phyloP scores from a whole-genome alignment of 2,888 invertebrate genomes.

The Pegoplata infirma region DNA sequence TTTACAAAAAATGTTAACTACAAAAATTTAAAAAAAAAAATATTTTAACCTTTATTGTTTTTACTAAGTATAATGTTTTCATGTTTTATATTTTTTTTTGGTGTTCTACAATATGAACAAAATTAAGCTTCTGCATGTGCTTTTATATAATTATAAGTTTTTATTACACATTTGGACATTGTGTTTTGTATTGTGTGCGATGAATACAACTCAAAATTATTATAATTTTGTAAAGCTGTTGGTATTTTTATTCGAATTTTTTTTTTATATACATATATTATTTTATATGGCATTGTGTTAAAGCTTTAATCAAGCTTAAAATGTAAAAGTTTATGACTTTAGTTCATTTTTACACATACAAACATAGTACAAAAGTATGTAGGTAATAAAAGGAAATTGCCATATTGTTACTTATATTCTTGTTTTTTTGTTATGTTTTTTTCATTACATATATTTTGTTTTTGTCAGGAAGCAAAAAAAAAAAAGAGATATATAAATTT shows the following conservation, averaged over 20 bases:
- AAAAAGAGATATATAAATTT: background rate
- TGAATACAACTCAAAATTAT: conserved; percentile 17
- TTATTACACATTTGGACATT: conserved; percentile 52
- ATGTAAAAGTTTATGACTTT: conserved; percentile 56
- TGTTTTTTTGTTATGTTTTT: conserved; percentile 6
- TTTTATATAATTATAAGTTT: conserved; percentile 50
- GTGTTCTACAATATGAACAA: background rate
- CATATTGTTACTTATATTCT: conserved; percentile 60
- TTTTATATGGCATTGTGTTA: conserved; percentile 48
- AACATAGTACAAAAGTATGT: conserved; percentile 53
- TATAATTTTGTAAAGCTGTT: conserved; percentile 13
- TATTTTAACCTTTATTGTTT: background rate
- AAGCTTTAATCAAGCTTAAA: conserved; percentile 58
- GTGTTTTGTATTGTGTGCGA: background rate
- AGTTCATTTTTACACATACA: conserved; percentile 34
- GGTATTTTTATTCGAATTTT: background rate
- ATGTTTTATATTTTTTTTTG: background rate
- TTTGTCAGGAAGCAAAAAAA: background rate
- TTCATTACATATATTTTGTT: conserved; percentile 13
- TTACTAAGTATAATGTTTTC: background rate
- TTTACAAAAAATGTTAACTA: no score
- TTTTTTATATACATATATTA: conserved; percentile 6
- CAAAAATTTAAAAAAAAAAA: background rate
- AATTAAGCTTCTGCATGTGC: conserved; percentile 38
- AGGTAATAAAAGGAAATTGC: conserved; percentile 61